A percentile compares a stretch with the other conserved stretches of the same genome.
phyloP scores from a whole-genome alignment of 2,888 invertebrate genomes.

The Orthosia incerta region DNA sequence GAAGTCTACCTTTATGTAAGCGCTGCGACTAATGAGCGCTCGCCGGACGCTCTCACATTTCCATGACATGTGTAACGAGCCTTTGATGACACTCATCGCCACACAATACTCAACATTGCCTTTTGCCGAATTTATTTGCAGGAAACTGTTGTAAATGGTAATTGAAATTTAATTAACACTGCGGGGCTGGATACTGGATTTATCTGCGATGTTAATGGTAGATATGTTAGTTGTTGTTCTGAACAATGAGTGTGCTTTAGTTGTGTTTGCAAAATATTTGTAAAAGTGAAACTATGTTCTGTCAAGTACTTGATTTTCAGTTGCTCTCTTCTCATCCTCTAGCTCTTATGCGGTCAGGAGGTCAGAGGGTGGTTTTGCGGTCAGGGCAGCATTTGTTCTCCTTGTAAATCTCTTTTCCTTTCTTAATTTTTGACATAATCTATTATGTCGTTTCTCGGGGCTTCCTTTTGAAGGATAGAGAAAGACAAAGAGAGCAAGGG shows the following conservation, averaged over 20 bases:
- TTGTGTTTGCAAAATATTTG: conserved; percentile 9
- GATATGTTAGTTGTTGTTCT: conserved; percentile 30
- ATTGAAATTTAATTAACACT: conserved; percentile 60
- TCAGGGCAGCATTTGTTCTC: too few relatives aligned
- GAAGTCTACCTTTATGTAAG: conserved; percentile 38
- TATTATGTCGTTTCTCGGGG: not conserved
- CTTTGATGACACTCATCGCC: conserved; percentile 67
- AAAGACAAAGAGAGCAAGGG: too few relatives aligned
- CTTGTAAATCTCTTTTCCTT: too few relatives aligned
- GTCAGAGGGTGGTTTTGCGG: too few relatives aligned
- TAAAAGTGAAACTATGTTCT: conserved; percentile 2
- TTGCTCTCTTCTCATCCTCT: not conserved
- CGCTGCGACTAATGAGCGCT: conserved; percentile 63
- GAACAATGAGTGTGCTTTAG: conserved; percentile 17
- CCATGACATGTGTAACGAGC: conserved; percentile 69
- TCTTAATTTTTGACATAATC: too few relatives aligned
- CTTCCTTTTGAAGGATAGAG: too few relatives aligned
- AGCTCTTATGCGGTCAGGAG: too few relatives aligned
- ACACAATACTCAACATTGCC: conserved; percentile 54
- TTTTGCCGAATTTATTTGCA: conserved; percentile 51
- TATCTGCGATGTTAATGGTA: conserved; percentile 41
- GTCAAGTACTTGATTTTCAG: not conserved
- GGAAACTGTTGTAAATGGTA: conserved; percentile 44
- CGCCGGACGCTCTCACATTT: conserved; percentile 61
- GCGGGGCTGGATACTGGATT: conserved; percentile 32